These are phyloP conservation scores for Anniella stebbinsi DNA, from an alignment of 2,797 vertebrate genomes.

Conservation along the genomic window DNA sequence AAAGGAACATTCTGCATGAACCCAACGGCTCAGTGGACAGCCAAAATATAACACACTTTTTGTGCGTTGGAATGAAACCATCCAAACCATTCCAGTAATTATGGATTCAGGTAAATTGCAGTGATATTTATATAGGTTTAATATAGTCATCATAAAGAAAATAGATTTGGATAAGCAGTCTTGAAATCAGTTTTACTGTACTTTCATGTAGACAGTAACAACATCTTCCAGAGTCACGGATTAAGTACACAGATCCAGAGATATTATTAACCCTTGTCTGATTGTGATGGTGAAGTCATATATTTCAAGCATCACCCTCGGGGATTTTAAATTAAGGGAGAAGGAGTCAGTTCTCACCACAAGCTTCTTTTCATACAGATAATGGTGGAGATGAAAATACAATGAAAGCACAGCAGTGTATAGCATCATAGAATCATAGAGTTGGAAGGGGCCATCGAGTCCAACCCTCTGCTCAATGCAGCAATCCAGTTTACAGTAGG, in stretches of 20 bases:
- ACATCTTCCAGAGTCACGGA: background rate
- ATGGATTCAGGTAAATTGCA: background rate
- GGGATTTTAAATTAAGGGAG: background rate
- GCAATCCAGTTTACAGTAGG: too few species aligned
- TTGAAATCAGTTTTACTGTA: background rate
- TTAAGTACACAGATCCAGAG: background rate
- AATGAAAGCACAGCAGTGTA: too few species aligned
- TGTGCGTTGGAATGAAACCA: constrained; percentile 3
- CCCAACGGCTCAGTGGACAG: constrained; percentile 2
- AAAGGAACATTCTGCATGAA: constrained; percentile 28
- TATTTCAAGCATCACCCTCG: background rate
- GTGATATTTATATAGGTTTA: background rate
- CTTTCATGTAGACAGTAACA: background rate
- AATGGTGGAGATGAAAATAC: background rate
- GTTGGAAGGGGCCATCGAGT: too few species aligned
- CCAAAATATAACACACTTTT: constrained; percentile 15
- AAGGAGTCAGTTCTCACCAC: background rate
- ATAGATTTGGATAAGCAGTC: background rate
- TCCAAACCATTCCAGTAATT: constrained; percentile 31
- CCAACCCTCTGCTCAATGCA: too few species aligned
- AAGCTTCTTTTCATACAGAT: background rate
- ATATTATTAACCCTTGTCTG: background rate
- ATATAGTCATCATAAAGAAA: background rate
- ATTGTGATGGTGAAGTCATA: background rate
- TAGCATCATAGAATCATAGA: too few species aligned